A percentile compares a stretch with the other conserved stretches of the same genome.
phyloP scores from a whole-genome alignment of 2,888 invertebrate species.

The Melinaea marsaeus region DNA sequence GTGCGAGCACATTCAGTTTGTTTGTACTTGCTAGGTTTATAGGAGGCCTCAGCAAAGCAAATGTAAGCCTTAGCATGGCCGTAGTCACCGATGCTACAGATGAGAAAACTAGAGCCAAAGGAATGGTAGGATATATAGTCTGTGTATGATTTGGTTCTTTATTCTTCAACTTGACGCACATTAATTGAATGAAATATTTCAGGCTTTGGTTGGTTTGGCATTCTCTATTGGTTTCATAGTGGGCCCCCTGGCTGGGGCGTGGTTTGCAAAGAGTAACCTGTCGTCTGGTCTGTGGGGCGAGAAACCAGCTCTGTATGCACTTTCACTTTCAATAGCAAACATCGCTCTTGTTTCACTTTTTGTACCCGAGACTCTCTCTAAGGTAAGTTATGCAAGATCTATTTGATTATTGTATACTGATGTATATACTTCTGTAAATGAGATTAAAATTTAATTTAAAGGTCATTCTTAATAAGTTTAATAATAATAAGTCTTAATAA shows the following conservation, averaged over 20 bases:
- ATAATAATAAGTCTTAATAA: no score
- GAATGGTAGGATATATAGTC: slow-evolving; percentile 85
- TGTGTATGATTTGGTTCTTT: background rate
- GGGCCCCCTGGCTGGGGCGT: slow-evolving; percentile 96
- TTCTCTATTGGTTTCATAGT: slow-evolving; percentile 98
- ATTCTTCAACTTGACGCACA: background rate
- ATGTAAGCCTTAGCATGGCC: slow-evolving; percentile 96
- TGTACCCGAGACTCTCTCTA: slow-evolving; percentile 90
- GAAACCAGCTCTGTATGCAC: slow-evolving; percentile 87
- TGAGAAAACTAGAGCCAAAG: slow-evolving; percentile 89
- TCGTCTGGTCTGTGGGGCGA: slow-evolving; percentile 85
- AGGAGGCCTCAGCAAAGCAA: slow-evolving; percentile 97
- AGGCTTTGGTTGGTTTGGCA: slow-evolving; percentile 98
- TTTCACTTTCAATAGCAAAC: slow-evolving; percentile 86
- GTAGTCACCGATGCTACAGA: slow-evolving; percentile 95
- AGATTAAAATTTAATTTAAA: background rate
- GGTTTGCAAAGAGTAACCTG: slow-evolving; percentile 83
- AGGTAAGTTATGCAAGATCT: slow-evolving; percentile 60
- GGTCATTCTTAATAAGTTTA: no score
- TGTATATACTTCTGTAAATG: background rate
- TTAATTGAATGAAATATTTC: slow-evolving; percentile 30
- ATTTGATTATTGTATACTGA: background rate
- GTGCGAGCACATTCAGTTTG: slow-evolving; percentile 89
- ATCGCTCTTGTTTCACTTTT: slow-evolving; percentile 83
- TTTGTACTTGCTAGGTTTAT: slow-evolving; percentile 95